A percentile compares a stretch with the other conserved stretches of the same genome.
Evolutionary conservation across 2,113 vertebrate species (phyloP).

Genomic region (Falcunculus frontatus): DNA sequence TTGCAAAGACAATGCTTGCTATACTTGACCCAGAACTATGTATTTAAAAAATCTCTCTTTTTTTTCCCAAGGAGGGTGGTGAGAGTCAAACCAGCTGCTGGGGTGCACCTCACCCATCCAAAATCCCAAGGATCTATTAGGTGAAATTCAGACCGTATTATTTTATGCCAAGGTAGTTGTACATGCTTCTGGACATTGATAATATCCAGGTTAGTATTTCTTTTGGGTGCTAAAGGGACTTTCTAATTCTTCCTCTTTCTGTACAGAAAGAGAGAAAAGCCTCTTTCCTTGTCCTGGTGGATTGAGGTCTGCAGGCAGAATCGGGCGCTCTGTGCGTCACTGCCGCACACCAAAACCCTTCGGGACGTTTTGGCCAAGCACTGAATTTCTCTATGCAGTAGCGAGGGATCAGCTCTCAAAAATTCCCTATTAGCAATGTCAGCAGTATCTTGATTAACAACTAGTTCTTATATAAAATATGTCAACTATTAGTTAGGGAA

Average conservation of each 20-base stretch:
- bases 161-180: rapidly evolving
- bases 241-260: background rate
- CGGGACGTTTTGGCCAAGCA: background rate
- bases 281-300: background rate
- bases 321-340: rapidly evolving
- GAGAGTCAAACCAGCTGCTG: background rate
- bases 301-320: background rate
- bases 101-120: background rate
- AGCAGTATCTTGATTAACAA: background rate
- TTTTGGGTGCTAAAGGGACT: background rate
- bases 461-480: background rate
- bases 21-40: background rate
- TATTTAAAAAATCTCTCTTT: background rate
- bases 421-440: background rate
- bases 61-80: background rate
- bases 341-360: background rate
- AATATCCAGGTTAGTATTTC: background rate
- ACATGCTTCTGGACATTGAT: background rate
- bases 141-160: rapidly evolving
- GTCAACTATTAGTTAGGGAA: background rate
- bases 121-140: background rate
- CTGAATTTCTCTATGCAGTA: background rate
- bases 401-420: background rate
- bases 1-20: background rate
- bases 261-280: background rate